phyloP scores from a whole-genome alignment of 1,140 invertebrate genomes.

The Ctenoplectra terminalis region DNA sequence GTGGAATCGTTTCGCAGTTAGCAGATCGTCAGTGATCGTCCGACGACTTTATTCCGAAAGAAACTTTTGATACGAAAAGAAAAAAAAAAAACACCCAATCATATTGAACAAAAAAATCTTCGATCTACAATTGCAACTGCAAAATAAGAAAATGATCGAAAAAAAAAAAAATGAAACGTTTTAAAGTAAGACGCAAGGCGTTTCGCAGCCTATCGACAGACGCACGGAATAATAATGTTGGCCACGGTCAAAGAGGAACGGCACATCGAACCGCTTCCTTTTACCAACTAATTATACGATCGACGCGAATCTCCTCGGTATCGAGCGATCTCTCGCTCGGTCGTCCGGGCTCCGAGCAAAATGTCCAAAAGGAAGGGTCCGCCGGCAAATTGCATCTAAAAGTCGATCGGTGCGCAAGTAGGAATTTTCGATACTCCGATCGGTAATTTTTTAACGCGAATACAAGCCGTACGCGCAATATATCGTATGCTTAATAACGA shows the following conservation, averaged over 20 bases:
- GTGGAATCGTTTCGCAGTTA: conserved; percentile 6
- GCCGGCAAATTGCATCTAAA: conserved; percentile 53
- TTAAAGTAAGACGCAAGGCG: background rate
- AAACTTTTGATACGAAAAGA: no score
- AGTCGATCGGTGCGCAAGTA: conserved; percentile 52
- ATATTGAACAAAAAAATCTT: no score
- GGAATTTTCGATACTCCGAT: conserved; percentile 54
- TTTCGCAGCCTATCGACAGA: background rate
- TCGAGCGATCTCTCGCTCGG: conserved; percentile 6
- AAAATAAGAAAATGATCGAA: background rate
- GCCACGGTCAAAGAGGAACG: background rate
- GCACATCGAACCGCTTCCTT: conserved; percentile 3
- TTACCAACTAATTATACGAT: conserved; percentile 51
- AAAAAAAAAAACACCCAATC: no score
- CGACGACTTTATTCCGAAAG: background rate
- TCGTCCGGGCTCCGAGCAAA: background rate
- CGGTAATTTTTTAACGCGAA: conserved; percentile 62
- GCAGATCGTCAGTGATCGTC: conserved; percentile 4
- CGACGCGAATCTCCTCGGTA: conserved; percentile 29
- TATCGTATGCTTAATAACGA: conserved; percentile 60
- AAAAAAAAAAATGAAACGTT: background rate
- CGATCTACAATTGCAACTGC: background rate
- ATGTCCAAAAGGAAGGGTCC: background rate
- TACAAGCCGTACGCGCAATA: conserved; percentile 39
- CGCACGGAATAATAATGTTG: background rate